These are phyloP conservation scores for Grallaria varia DNA, from an alignment of 2,113 vertebrate genomes.

Conservation along the genomic window DNA sequence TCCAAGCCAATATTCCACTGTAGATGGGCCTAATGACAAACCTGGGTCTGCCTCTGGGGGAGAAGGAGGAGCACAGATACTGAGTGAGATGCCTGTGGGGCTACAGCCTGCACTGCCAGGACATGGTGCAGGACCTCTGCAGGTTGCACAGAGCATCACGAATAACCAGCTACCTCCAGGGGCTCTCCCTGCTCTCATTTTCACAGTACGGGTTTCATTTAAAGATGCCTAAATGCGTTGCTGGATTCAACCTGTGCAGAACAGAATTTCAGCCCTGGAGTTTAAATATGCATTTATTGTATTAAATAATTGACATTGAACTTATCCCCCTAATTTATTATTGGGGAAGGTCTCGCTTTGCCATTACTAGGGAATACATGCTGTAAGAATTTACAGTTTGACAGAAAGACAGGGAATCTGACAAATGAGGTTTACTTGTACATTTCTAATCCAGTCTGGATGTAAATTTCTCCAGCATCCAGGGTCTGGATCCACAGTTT, in stretches of 20 bases:
- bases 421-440: not conserved
- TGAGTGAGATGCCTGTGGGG: fast-evolving
- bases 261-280: not conserved
- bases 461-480: not conserved
- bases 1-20: not conserved
- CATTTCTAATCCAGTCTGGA: slow-evolving; percentile 5
- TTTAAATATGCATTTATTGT: not conserved
- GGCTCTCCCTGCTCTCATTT: not conserved
- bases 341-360: not conserved
- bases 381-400: not conserved
- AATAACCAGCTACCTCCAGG: not conserved
- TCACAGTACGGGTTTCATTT: not conserved
- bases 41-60: no score
- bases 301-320: not conserved
- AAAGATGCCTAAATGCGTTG: not conserved
- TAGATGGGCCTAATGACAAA: not conserved
- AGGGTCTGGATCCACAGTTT: not conserved
- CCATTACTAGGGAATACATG: not conserved
- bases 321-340: not conserved
- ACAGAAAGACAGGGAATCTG: not conserved
- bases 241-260: not conserved
- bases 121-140: not conserved
- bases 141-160: not conserved
- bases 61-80: not conserved
- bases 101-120: not conserved